Base-by-base conservation (phyloP, 2,888 invertebrate species). In the Drosophila subquinaria region DNA sequence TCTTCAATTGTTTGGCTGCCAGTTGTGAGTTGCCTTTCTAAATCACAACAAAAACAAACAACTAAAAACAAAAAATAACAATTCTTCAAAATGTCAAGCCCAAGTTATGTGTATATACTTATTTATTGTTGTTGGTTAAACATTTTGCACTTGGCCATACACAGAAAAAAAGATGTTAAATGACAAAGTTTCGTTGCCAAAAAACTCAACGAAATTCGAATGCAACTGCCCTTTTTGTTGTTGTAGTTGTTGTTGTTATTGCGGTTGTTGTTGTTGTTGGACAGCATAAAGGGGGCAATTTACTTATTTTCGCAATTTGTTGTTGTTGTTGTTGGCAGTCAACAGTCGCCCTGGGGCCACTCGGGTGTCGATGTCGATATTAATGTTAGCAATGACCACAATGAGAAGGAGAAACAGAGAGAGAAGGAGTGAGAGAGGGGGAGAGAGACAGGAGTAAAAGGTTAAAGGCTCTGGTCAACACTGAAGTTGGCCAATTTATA, bases 1-100 rank as follows among this genome's bases (percentile, higher is more conserved):
- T 79, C 75, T 75, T 65, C 62, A 74, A 68, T 69, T 63, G 53
- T 57, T 60, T 67, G 20, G 20, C 43, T 57, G 67, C 59, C 65
- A 4, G 9, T 33, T 10, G 61, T 61, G 65, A 72, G 61, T 47
- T 67, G 86, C 83, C 87, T 83, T 84, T 84, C 83, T 81, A 81
- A 82, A 85, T 70, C 53, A 71, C 48, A 55, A 38, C 4, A 38
- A 51, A 65, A 62, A 53, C 59, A 43, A 27, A 56, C 30, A 56
- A 23, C 33, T 38, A 60, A 55, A 51, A 43, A 30, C 17, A 20
- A 35, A 23, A 33, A 52, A 33, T 52, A 57, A 51, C 74, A 63
- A 75, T 73, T 77, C 70, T 75, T 69, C 76, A 86, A 84, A 82
- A 86, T 86, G 88, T 86, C 85, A 86, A 74, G 79, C 79, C 64